These are phyloP conservation scores for Orchesella flavescens DNA, from an alignment of 2,888 invertebrate genomes.

Conservation along the genomic window DNA sequence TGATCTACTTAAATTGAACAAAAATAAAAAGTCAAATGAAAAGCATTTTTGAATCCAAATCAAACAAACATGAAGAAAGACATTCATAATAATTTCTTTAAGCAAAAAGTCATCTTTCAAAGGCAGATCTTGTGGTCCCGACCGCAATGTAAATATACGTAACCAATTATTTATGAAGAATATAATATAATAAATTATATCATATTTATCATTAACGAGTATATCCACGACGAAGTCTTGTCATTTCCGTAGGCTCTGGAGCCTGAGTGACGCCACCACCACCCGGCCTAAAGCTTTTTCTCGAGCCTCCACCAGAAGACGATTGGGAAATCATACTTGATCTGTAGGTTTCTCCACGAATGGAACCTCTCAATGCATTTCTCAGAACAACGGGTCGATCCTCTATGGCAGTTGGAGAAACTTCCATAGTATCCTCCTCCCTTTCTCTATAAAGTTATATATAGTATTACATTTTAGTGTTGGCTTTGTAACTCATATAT, in stretches of 20 bases:
- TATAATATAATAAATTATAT: background rate
- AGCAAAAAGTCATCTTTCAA: too few species aligned
- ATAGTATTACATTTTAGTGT: background rate
- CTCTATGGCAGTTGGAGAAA: conserved; percentile 26
- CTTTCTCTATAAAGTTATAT: conserved; percentile 22
- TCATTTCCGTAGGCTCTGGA: conserved; percentile 51
- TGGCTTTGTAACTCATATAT: too few species aligned
- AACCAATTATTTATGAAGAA: background rate
- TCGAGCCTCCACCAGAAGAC: conserved; percentile 36
- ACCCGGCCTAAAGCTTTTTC: background rate
- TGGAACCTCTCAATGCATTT: conserved; percentile 81
- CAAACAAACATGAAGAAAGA: too few species aligned
- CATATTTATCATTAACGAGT: conserved; percentile 46
- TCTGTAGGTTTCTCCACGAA: conserved; percentile 80
- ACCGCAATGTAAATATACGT: background rate
- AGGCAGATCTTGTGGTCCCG: too few species aligned
- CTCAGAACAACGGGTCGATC: conserved; percentile 72
- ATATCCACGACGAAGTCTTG: conserved; percentile 42
- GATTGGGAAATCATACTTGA: conserved; percentile 75
- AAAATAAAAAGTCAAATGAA: too few species aligned
- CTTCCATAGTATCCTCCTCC: conserved; percentile 54
- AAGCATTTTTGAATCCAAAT: too few species aligned
- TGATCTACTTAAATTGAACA: too few species aligned
- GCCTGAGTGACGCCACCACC: background rate
- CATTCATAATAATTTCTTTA: background rate